Conservation (phyloP, 2,797 vertebrate genomes). For the Lepus oiostolus region DNA sequence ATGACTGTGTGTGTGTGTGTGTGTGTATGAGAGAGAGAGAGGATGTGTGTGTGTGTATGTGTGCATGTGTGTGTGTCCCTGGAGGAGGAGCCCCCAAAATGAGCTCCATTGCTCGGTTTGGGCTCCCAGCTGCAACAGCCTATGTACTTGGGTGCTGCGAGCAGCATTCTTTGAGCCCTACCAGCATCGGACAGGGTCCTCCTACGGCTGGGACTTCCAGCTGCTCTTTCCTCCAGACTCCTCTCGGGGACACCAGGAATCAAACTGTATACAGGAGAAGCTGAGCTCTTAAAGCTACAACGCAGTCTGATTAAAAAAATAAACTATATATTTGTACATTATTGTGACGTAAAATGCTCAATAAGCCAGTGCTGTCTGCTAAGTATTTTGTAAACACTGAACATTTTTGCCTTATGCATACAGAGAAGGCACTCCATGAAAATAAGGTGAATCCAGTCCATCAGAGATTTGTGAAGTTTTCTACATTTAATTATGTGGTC, state of each 20-base stretch:
- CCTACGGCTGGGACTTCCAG: not conserved
- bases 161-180: not conserved
- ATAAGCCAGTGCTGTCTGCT: not conserved
- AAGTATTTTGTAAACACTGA: not conserved
- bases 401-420: not conserved
- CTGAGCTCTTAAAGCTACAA: not conserved
- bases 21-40: no score
- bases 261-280: not conserved
- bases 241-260: not conserved
- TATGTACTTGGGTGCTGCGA: constrained; percentile 3
- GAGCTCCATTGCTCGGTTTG: constrained; percentile 41
- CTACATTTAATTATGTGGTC: constrained; percentile 30
- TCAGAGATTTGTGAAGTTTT: constrained; percentile 58
- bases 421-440: not conserved
- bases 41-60: no score
- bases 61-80: not conserved
- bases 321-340: not conserved
- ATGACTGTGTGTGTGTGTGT: not conserved
- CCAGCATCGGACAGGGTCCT: not conserved
- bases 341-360: constrained; percentile 31
- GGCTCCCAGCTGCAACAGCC: not conserved
- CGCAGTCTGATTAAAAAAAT: not conserved
- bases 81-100: not conserved
- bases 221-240: constrained; percentile 21
- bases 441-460: constrained; percentile 36